phyloP scores from a whole-genome alignment of 1,140 invertebrate species.

The Drosophila saltans region DNA sequence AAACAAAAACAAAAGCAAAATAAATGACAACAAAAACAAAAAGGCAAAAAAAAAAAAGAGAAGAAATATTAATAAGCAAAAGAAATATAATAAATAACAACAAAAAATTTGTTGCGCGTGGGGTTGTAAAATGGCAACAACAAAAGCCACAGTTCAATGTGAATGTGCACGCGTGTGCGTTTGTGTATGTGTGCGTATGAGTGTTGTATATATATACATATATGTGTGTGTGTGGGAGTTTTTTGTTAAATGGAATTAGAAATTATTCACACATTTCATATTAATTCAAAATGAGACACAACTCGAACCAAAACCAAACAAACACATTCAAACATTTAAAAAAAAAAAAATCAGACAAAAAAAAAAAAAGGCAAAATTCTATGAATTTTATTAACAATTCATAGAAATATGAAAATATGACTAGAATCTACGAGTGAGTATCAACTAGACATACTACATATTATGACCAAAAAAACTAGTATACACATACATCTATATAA shows the following conservation, averaged over 20 bases:
- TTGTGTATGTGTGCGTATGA: slow-evolving; percentile 29
- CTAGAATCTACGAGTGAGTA: background rate
- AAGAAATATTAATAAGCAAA: slow-evolving; percentile 65
- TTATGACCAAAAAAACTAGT: background rate
- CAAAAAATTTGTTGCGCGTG: slow-evolving; percentile 56
- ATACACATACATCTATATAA: too few relatives aligned
- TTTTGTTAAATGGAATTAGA: slow-evolving; percentile 44
- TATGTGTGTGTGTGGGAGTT: slow-evolving; percentile 15
- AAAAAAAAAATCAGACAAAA: too few relatives aligned
- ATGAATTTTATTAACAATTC: slow-evolving; percentile 7
- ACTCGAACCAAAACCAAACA: slow-evolving; percentile 11
- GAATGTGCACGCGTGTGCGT: slow-evolving; percentile 59
- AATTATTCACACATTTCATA: slow-evolving; percentile 61
- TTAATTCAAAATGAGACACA: slow-evolving; percentile 31
- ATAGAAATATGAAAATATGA: background rate
- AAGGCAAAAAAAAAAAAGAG: slow-evolving; percentile 29
- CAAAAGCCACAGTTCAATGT: slow-evolving; percentile 20
- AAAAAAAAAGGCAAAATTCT: slow-evolving; percentile 1
- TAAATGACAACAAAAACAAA: slow-evolving; percentile 9
- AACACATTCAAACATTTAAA: background rate
- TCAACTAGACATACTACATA: background rate
- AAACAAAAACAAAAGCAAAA: slow-evolving; percentile 12
- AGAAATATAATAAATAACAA: slow-evolving; percentile 63
- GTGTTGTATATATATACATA: slow-evolving; percentile 10
- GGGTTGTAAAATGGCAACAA: slow-evolving; percentile 59